A percentile compares a stretch with the other conserved stretches of the same genome.
phyloP scores from a whole-genome alignment of 2,888 invertebrate genomes.

The Lordiphosa andalusiaca region DNA sequence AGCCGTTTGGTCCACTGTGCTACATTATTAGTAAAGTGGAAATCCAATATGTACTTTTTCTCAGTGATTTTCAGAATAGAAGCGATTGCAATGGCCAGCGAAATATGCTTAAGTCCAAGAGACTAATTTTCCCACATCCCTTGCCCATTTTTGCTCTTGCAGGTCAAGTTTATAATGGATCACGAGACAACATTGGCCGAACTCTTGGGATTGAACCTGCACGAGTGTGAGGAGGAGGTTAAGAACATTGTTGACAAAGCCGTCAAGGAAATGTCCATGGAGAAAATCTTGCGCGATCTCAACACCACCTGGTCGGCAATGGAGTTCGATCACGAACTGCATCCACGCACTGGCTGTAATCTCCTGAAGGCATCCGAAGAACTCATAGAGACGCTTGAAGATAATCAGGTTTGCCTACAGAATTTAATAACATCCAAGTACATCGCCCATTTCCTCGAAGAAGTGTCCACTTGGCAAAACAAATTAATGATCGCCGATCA shows the following conservation, averaged over 20 bases:
- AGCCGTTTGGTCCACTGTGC: too few relatives aligned
- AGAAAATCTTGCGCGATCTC: conserved; percentile 94
- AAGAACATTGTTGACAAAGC: conserved; percentile 99
- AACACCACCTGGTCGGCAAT: conserved; percentile 94
- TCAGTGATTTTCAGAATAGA: too few relatives aligned
- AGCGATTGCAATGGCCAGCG: too few relatives aligned
- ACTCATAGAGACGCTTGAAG: conserved; percentile 97
- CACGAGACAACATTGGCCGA: conserved; percentile 95
- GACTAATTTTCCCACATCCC: too few relatives aligned
- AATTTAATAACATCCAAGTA: conserved; percentile 98
- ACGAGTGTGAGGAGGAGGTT: conserved; percentile 98
- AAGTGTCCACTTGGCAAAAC: conserved; percentile 96
- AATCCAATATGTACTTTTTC: too few relatives aligned
- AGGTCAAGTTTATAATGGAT: conserved; percentile 97
- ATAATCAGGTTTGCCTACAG: conserved; percentile 97
- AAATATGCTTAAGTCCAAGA: too few relatives aligned
- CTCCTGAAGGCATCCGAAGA: conserved; percentile 95
- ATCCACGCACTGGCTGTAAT: conserved; percentile 92
- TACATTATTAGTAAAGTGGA: too few relatives aligned
- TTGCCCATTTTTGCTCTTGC: conserved; percentile 25
- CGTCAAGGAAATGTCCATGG: conserved; percentile 99
- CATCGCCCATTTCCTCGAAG: conserved; percentile 96
- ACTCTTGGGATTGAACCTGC: conserved; percentile 93
- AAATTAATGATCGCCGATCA: conserved; percentile 96
- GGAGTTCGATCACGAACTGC: conserved; percentile 95